These are phyloP conservation scores for Solenopsis fugax DNA, from an alignment of 1,140 invertebrate species.

Conservation along the genomic window DNA sequence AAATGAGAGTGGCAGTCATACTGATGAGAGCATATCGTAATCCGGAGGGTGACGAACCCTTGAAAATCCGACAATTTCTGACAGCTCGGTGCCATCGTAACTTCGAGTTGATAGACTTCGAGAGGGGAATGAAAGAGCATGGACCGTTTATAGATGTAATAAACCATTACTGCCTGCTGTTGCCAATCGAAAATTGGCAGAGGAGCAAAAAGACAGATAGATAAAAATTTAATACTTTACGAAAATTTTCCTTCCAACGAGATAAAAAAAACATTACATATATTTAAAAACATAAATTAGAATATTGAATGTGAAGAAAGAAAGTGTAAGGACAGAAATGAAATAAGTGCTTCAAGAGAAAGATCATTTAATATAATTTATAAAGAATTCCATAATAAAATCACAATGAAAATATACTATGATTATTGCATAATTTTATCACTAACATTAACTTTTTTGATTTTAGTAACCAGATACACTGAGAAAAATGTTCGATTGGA, in stretches of 20 bases:
- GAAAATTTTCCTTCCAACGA: neutral
- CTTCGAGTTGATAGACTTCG: neutral
- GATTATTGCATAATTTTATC: neutral
- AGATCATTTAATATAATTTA: neutral
- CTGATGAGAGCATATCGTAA: slow-evolving; percentile 26
- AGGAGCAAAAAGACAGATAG: neutral
- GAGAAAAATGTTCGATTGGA: too few relatives aligned
- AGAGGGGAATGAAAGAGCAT: neutral
- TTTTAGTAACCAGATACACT: neutral
- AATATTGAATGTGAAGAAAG: neutral
- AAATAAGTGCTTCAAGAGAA: neutral
- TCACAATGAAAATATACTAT: neutral
- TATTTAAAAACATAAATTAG: neutral
- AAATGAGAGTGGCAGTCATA: slow-evolving; percentile 34
- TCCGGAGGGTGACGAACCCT: neutral
- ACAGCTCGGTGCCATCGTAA: neutral
- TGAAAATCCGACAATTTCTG: slow-evolving; percentile 19
- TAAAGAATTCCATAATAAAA: neutral
- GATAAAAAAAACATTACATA: neutral
- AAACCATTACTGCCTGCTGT: neutral
- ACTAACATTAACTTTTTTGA: neutral
- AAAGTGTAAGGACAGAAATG: neutral
- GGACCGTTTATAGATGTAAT: neutral
- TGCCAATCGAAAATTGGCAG: neutral
- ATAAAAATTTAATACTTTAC: slow-evolving; percentile 5